Percentiles rank a stretch among this genome's conserved stretches.
phyloP scores from a whole-genome alignment of 2,113 vertebrate genomes.

The Redunca redunca region DNA sequence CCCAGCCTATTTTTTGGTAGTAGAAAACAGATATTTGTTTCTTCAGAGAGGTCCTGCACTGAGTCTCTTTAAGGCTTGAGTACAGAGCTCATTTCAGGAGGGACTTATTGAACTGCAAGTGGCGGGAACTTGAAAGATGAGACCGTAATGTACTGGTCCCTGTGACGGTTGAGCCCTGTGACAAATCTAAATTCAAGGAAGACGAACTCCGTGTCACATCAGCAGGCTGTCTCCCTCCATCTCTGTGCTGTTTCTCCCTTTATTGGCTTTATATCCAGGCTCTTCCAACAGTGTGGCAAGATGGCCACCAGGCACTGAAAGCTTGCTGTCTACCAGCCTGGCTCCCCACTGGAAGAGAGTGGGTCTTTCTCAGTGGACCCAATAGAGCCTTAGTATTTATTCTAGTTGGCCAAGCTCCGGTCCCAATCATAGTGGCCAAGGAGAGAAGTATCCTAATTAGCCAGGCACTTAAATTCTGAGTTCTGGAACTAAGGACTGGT shows the following conservation, averaged over 20 bases:
- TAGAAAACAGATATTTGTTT: background rate
- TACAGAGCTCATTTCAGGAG: background rate
- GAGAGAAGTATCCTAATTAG: background rate
- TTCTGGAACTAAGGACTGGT: background rate
- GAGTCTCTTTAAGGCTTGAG: background rate
- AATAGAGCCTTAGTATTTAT: background rate
- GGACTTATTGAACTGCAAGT: background rate
- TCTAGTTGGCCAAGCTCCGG: background rate
- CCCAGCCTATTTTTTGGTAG: background rate
- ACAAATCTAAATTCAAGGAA: background rate
- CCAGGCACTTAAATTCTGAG: background rate
- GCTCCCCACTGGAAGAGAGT: background rate
- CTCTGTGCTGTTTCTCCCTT: background rate
- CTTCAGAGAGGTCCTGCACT: background rate
- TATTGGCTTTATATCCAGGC: background rate
- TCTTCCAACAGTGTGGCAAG: background rate
- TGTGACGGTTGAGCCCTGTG: background rate
- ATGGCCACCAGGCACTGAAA: background rate
- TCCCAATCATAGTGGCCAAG: background rate
- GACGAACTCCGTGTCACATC: rapidly evolving
- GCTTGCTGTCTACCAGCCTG: background rate
- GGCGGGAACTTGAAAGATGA: background rate
- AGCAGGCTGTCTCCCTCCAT: background rate
- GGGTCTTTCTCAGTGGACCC: background rate
- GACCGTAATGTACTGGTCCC: background rate